Base-by-base conservation (phyloP, 1,140 invertebrate genomes). In the Papilio polyxenes region DNA sequence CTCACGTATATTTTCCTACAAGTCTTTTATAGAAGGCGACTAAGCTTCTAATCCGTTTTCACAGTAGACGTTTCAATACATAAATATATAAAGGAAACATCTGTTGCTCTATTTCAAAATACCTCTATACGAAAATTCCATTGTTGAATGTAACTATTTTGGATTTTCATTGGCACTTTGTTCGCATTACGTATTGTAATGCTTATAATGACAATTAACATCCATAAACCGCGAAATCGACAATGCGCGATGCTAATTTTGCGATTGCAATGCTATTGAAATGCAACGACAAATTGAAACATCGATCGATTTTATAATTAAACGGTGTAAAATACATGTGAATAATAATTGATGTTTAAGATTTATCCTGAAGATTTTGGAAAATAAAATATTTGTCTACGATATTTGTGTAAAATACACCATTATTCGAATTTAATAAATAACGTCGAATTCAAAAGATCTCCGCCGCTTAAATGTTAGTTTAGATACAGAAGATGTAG, bases 171-270 rank as follows among this genome's bases (percentile, higher is more conserved):
- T 37, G 31, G 65, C 13, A 72, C 65, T 37, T 72, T 13, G 65
- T 72, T 72, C 31, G 31, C 31, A 72, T 72, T 72, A 62, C 17
- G 59, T 8, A 62, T 62, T 20, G 31, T 37, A 72, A 72, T 72
- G 65, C 23, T 72, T 72, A 72, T 72, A 40, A 72, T 72, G 23
- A 72, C 65, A 72, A 72, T 72, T 72, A 72, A 72, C 23, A 15
- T 72, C 65, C 65, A 72, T 72, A 40, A 72, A 72, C 65, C 23
- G 31, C 65, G 65, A 23, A 72, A 72, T 72, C 3, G 13, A 72
- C 65, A 72, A 72, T 72, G 65, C 65, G 31, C 65, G 65, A 31
- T 72, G 65, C 37, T 72, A 10, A 72, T 72, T 72, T 72, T 72
- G 56, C 56, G 65, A 72, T 72, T 72, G 7, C 62, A 65, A 65